Base-by-base conservation (phyloP, 2,888 invertebrate species). In the Metallyticus violacea region DNA sequence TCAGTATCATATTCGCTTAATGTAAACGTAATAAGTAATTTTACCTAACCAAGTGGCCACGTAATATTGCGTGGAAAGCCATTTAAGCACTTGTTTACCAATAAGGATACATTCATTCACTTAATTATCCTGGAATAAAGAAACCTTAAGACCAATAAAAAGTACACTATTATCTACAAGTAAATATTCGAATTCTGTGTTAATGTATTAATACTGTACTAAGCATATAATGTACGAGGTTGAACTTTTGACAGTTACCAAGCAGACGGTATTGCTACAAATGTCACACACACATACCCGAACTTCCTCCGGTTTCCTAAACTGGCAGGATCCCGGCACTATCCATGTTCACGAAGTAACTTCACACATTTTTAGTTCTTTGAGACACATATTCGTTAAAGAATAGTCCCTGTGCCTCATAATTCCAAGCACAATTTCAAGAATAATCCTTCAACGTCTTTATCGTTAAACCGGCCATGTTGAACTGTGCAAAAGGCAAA, bases 241-340 rank as follows among this genome's bases (percentile, higher is more conserved):
- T 4, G 2, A 83, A 83, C 26, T 27, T 81, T 83, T 83, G 83
- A 83, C 77, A 83, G 77, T 7, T 28, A 77, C 25, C 28, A 77
- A 83, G 77, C 29, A 83, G 77, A 83, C 40, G 62, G 62, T 40
- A 81, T 26, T 81, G 22, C 22, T n/a, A 26, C 1, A 25, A 26
- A 9, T 6, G 7, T 22, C 2, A 77, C 7, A 15, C 25, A 77
- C 28, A 83, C 86, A 40, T 86, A 86, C 86, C 81, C 26, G 77
- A 62, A 27, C 82, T 82, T 82, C 4, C 76, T 77, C 86, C 86
- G 86, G 86, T 86, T 87, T 86, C 87, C 87, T 87, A 87, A 86
- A 84, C 80, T 82, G 77, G 86, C 80, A 86, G 85, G 87, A 87
- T 87, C 85, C 87, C 87, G 86, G 86, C n/a, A 76, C 85, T 79